A percentile compares a stretch with the other conserved stretches of the same genome.
These are phyloP conservation scores for Dicerorhinus sumatrensis DNA, from an alignment of 2,113 vertebrate species.

Conservation along the genomic window DNA sequence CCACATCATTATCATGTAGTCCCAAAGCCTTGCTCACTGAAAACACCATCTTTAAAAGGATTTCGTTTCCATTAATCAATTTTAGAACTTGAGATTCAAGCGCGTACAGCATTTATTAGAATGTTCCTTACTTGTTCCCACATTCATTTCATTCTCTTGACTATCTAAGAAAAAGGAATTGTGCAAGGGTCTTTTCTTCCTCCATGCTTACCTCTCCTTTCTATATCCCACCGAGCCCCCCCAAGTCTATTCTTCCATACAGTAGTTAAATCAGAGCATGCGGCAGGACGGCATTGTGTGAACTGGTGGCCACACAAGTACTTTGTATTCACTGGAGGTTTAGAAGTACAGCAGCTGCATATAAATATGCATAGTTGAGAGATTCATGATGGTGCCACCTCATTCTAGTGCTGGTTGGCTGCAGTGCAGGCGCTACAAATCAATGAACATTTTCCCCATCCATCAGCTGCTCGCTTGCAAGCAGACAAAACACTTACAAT, in stretches of 20 bases:
- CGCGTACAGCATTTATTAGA: slow-evolving; percentile 70
- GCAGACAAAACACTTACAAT: slow-evolving; percentile 87
- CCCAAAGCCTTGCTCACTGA: slow-evolving; percentile 60
- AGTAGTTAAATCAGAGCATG: slow-evolving; percentile 74
- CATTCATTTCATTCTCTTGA: slow-evolving; percentile 51
- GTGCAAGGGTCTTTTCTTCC: slow-evolving; percentile 53
- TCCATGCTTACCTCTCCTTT: slow-evolving; percentile 76
- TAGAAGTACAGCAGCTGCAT: slow-evolving; percentile 86
- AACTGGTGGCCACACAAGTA: slow-evolving; percentile 85
- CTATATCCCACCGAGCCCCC: slow-evolving; percentile 54
- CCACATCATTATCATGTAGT: slow-evolving; percentile 68
- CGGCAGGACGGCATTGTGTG: slow-evolving; percentile 78
- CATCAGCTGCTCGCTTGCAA: slow-evolving; percentile 85
- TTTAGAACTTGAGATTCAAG: slow-evolving; percentile 71
- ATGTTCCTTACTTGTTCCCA: slow-evolving; percentile 8
- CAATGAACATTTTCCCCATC: slow-evolving; percentile 83
- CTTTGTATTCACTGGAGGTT: slow-evolving; percentile 85
- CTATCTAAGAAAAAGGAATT: slow-evolving; percentile 70
- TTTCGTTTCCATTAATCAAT: slow-evolving; percentile 78
- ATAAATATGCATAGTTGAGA: slow-evolving; percentile 88
- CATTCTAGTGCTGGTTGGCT: slow-evolving; percentile 80
- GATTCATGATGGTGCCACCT: slow-evolving; percentile 82
- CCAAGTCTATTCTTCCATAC: slow-evolving; percentile 71
- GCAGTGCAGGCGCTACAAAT: slow-evolving; percentile 83
- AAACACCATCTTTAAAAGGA: slow-evolving; percentile 72